Base-by-base conservation (phyloP, 92 coral and sea anemone species). In the Actinostola sp. region DNA sequence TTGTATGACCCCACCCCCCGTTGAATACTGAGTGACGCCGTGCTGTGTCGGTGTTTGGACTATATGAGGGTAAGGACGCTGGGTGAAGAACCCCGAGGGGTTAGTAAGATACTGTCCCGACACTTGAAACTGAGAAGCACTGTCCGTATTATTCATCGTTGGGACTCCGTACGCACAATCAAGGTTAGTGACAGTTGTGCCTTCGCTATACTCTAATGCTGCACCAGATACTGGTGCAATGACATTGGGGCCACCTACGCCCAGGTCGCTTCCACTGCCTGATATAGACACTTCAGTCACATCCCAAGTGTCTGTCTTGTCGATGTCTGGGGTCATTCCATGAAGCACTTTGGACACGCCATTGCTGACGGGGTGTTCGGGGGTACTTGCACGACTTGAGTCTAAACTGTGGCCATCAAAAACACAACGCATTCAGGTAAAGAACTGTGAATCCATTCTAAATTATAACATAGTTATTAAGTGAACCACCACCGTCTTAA, bases 21-120 rank as follows among this genome's bases (percentile, higher is more conserved):
- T 67, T 66, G 90, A 77, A 39, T 71, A 92, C 73, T 95, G 99
- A 24, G 88, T 69, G 53, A 91, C 66, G 28, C 96, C 96, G 7
- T 88, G 82, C 61, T 86, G 92, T 13, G 89, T 80, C 0, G 97
- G 95, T 14, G 99, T 85, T 15, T 97, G 91, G 8, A 95, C 92
- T 44, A 95, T 91, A 73, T 95, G 99, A 2, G 99, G 99, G 70
- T 95, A 95, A 1, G 93, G 85, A 13, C 99, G 90, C 57, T 93
- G 95, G 15, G 89, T 89, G 66, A 85, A 95, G 75, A 85, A 88
- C 16, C 92, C 97, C 32, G 97, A 74, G 8, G 91, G 84, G 67
- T 93, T 93, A 19, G 89, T 69, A 23, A 89, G 82, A 69, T 89
- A 93, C 73, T 93, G 96, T 46, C 92, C 91, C 8, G 93, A 55